Evolutionary conservation across 35 echinoderm and acorn worm genomes (phyloP).

Genomic region (Apostichopus parvimensis): DNA sequence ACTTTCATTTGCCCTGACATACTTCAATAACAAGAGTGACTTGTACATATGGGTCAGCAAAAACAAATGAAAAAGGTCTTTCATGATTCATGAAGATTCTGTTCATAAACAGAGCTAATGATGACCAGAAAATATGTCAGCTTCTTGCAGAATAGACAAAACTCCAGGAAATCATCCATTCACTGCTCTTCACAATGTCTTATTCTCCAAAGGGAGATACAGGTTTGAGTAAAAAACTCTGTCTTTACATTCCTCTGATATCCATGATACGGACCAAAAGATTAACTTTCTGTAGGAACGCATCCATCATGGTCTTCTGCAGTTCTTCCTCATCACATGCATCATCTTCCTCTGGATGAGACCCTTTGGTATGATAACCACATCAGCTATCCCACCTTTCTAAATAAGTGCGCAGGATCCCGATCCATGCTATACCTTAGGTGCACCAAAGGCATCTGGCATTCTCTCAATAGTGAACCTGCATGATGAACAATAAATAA

Average conservation of each 20-base stretch:
- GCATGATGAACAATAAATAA: slow-evolving; percentile 2
- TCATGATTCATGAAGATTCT: too few species aligned
- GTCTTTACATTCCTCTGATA: background rate
- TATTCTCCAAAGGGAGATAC: background rate
- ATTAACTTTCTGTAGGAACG: background rate
- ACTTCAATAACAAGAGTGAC: too few species aligned
- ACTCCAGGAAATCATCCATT: too few species aligned
- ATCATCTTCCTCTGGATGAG: background rate
- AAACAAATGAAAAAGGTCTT: too few species aligned
- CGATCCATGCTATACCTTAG: slow-evolving; percentile 48
- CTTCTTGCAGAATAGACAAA: too few species aligned
- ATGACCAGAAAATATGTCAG: too few species aligned
- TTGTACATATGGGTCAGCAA: too few species aligned
- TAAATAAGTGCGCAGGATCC: background rate
- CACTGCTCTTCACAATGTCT: too few species aligned
- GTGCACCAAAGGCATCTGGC: slow-evolving; percentile 98
- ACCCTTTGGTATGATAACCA: too few species aligned
- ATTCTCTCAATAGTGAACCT: slow-evolving; percentile 96
- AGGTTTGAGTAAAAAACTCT: background rate
- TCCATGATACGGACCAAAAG: background rate
- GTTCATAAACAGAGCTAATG: too few species aligned
- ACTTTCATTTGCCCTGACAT: too few species aligned
- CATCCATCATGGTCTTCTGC: background rate
- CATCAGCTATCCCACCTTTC: too few species aligned
- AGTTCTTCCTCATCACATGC: background rate